Percentiles rank a stretch among this genome's conserved stretches.
These are phyloP conservation scores for Epicauta chinensis DNA, from an alignment of 1,140 invertebrate genomes.

Conservation along the genomic window DNA sequence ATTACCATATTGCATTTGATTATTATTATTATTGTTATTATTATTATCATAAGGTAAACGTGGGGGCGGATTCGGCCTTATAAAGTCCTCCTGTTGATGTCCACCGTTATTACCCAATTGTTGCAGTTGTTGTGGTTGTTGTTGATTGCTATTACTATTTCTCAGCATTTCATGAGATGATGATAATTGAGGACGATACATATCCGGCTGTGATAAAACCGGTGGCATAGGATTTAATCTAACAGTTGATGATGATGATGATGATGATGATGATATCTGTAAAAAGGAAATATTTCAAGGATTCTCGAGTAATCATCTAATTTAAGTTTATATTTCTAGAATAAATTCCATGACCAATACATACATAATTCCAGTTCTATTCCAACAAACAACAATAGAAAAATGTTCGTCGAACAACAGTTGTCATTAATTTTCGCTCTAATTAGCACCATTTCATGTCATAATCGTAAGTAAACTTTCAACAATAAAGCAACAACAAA, in stretches of 20 bases:
- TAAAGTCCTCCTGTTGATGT: conserved; percentile 28
- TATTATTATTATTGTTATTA: neutral
- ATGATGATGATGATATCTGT: no score
- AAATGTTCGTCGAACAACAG: neutral
- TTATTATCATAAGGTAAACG: conserved; percentile 18
- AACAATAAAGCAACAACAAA: no score
- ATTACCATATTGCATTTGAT: conserved; percentile 19
- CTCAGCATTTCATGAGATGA: conserved; percentile 7
- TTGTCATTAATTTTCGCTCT: neutral
- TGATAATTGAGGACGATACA: conserved; percentile 5
- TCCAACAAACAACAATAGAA: no score
- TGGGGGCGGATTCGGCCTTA: conserved; percentile 24
- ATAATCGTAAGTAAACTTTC: conserved; percentile 2
- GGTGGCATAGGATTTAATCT: neutral
- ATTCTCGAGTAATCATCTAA: no score
- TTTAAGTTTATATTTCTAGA: no score
- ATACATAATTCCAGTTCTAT: no score
- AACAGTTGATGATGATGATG: no score
- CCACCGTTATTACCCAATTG: neutral
- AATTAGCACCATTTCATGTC: neutral
- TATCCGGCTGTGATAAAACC: conserved; percentile 3
- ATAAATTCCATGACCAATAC: no score
- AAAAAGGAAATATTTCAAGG: no score
- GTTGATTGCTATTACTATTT: no score
- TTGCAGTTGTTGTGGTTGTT: conserved; percentile 3